phyloP scores from a whole-genome alignment of 2,113 vertebrate genomes.

The Micronycteris hirsuta region DNA sequence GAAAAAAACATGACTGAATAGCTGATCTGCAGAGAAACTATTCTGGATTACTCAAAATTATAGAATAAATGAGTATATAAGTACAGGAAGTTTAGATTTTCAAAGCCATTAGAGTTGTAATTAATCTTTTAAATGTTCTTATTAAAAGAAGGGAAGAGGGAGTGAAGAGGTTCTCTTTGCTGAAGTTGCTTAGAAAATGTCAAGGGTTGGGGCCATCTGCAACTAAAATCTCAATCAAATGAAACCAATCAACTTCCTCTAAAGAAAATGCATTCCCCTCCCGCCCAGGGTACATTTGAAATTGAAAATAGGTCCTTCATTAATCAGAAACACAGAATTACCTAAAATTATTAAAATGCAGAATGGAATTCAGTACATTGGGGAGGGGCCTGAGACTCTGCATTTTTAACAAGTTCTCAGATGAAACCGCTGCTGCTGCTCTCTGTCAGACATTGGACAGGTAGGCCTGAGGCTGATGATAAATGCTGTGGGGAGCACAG shows the following conservation, averaged over 20 bases:
- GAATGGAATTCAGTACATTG: neutral
- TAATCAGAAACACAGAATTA: neutral
- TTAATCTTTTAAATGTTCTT: neutral
- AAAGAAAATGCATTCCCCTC: neutral
- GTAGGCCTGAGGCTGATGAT: neutral
- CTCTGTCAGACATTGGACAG: neutral
- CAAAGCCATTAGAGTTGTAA: neutral
- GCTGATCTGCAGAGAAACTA: neutral
- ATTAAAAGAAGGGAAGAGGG: neutral
- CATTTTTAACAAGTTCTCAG: neutral
- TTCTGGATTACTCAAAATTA: neutral
- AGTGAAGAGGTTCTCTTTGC: neutral
- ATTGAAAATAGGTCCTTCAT: conserved; percentile 21
- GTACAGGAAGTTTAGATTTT: neutral
- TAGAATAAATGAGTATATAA: neutral
- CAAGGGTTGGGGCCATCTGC: neutral
- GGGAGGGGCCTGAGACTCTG: neutral
- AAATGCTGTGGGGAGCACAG: neutral
- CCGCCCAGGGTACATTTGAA: neutral
- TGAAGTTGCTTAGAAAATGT: conserved; percentile 2
- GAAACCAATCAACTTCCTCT: neutral
- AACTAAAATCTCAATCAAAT: neutral
- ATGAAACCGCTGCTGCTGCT: neutral
- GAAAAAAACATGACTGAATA: neutral
- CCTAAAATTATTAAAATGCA: neutral